Conservation (phyloP, 23 tunicate genomes). For the Trididemnum clinides region DNA sequence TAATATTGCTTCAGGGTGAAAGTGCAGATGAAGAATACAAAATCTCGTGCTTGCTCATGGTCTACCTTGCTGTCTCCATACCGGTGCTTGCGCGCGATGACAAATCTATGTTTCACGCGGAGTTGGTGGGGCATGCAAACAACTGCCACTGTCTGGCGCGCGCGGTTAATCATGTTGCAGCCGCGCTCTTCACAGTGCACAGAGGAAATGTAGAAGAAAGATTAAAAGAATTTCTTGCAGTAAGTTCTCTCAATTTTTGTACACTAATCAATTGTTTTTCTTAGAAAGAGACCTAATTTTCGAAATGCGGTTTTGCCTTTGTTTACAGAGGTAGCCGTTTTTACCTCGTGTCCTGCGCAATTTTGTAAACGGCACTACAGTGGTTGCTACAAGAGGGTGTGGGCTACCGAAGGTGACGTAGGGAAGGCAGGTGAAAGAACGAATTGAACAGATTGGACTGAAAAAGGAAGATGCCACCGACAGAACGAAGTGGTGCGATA, state of each 20-base stretch:
- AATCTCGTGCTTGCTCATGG: conserved; percentile 94
- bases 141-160: conserved; percentile 98
- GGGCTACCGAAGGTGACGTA: too few relatives aligned
- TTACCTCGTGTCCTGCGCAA: too few relatives aligned
- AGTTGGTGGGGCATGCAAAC: conserved; percentile 88
- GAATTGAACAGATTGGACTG: too few relatives aligned
- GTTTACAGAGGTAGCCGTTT: background rate
- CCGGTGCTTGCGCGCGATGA: conserved; percentile 95
- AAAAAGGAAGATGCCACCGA: too few relatives aligned
- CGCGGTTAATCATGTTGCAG: conserved; percentile 94
- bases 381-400: too few relatives aligned
- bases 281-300: background rate
- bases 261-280: background rate
- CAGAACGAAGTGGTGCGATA: too few relatives aligned
- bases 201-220: conserved; percentile 82
- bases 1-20: conserved; percentile 66
- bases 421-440: too few relatives aligned
- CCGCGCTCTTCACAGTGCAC: conserved; percentile 90
- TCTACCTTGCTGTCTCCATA: conserved; percentile 95
- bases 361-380: too few relatives aligned
- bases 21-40: conserved; percentile 94
- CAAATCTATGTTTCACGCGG: conserved; percentile 73
- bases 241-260: conserved; percentile 50
- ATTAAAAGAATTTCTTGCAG: conserved; percentile 93
- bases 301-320: background rate